phyloP scores from a whole-genome alignment of 2,797 vertebrate species.

The Apogon hyalosoma region DNA sequence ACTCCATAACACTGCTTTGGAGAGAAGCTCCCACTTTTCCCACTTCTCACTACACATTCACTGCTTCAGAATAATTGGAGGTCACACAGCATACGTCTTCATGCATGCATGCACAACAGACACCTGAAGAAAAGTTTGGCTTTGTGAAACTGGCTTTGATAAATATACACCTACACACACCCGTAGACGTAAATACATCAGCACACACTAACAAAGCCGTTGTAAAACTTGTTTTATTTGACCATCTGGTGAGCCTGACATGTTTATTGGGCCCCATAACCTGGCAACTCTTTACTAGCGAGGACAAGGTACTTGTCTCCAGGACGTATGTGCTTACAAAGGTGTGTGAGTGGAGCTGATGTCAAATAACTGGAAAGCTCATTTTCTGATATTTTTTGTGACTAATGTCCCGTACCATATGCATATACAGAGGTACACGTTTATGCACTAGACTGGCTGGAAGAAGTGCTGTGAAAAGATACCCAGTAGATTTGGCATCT shows the following conservation, averaged over 20 bases:
- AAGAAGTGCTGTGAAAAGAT: too few relatives aligned
- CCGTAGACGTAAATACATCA: conserved; percentile 61
- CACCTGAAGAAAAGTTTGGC: conserved; percentile 40
- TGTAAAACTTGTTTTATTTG: conserved; percentile 66
- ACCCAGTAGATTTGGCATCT: too few relatives aligned
- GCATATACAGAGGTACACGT: too few relatives aligned
- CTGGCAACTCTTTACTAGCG: conserved; percentile 50
- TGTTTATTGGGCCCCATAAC: conserved; percentile 69
- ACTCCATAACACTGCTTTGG: background rate
- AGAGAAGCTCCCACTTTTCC: background rate
- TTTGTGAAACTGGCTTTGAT: conserved; percentile 29
- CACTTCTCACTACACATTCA: background rate
- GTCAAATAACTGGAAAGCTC: too few relatives aligned
- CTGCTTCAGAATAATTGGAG: conserved; percentile 23
- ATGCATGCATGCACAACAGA: conserved; percentile 51
- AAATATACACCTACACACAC: conserved; percentile 37
- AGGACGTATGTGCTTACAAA: background rate
- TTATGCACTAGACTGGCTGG: too few relatives aligned
- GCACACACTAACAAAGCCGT: conserved; percentile 57
- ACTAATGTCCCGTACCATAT: too few relatives aligned
- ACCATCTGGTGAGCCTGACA: conserved; percentile 70
- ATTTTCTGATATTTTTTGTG: too few relatives aligned
- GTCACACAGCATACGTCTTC: conserved; percentile 34
- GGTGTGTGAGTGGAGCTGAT: conserved; percentile 2
- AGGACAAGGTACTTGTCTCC: conserved; percentile 45